Evolutionary conservation across 2,797 vertebrate species (phyloP), one percentile per base, ranked within the genome.

Genomic region (Oreochromis mossambicus): DNA sequence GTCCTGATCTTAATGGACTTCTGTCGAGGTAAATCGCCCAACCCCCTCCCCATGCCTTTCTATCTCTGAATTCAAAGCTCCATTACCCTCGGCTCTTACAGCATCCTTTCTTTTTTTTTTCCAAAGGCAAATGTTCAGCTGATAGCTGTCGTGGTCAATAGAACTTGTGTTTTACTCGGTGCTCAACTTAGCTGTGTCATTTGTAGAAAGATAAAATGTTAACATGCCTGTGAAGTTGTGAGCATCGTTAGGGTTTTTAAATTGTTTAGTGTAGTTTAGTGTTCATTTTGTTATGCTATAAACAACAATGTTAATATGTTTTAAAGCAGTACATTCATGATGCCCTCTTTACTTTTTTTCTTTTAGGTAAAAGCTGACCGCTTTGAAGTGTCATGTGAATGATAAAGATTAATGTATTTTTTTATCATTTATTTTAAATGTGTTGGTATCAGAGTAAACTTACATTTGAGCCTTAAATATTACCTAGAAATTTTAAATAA

Each of bases 1-100:
- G 98, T 99, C 85, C 96, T 99, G 86, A 99, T 99, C 89, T 95
- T 99, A 66, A 99, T 99, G 98, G 98, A 99, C 93, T 99, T 97
- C 94, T 99, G 98, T 94, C 95, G 98, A 95, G 98, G 98, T 99
- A 94, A 95, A 84, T 83, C 8, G 73, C 14, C 52, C 83, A 32
- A 34, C 70, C 63, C 13, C 52, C 61, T 55, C 43, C 13, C 61
- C 73, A 10, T 48, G 6, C 51, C 46, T 77, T 43, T 84, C 61
- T 86, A 38, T 78, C 55, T 61, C 41, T 83, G 43, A 78, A 73
- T 54, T 87, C 43, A 61, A 70, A 85, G 68, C 77, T 76, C 21
- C 58, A 81, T 90, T 86, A 83, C 78, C 32, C 29, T 54, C 7
- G 1, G 77, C 85, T 90, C 21, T 89, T 17, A 52, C 26, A 52